phyloP scores from a whole-genome alignment of 2,888 invertebrate species.

The Osedax fenrisi region DNA sequence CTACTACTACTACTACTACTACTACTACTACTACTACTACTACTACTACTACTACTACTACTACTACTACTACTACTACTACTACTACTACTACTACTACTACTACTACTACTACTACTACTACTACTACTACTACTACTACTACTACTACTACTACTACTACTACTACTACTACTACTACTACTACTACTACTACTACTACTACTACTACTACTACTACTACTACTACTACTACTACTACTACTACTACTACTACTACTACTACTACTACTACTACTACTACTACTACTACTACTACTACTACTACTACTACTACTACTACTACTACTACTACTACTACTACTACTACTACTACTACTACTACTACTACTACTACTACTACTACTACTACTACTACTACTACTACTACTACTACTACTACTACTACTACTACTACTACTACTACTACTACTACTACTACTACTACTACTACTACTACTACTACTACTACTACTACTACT shows the following conservation, averaged over 20 bases:
- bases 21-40: slow-evolving; percentile 4
- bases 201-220: background rate
- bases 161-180: background rate
- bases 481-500: background rate
- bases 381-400: background rate
- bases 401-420: slow-evolving; percentile 8
- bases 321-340: slow-evolving; percentile 9
- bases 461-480: background rate
- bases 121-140: background rate
- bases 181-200: background rate
- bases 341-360: background rate
- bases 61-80: background rate
- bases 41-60: background rate
- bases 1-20: background rate
- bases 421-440: background rate
- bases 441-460: background rate
- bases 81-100: background rate
- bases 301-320: slow-evolving; percentile 9
- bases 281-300: slow-evolving; percentile 5
- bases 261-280: slow-evolving; percentile 8
- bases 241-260: slow-evolving; percentile 3
- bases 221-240: slow-evolving; percentile 7
- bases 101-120: slow-evolving; percentile 3
- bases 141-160: slow-evolving; percentile 4
- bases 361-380: background rate